phyloP scores from a whole-genome alignment of 64 coral and sea anemone species.

The Anthopleura sola region DNA sequence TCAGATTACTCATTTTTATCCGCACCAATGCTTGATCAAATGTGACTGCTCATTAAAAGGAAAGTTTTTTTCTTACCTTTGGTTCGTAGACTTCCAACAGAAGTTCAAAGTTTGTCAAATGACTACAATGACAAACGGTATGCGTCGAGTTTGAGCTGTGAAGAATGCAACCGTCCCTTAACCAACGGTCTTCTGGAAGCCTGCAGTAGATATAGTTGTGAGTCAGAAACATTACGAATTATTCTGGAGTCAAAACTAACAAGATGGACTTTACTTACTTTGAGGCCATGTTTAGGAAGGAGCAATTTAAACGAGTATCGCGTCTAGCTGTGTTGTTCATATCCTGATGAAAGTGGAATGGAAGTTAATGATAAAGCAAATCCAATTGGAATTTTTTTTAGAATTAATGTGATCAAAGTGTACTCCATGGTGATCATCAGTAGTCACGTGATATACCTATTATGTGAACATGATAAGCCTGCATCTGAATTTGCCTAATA shows the following conservation, averaged over 20 bases:
- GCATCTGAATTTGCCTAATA: too few relatives aligned
- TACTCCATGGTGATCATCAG: too few relatives aligned
- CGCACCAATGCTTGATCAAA: too few relatives aligned
- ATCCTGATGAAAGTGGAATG: conserved; percentile 23
- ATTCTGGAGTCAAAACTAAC: too few relatives aligned
- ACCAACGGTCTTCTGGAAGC: conserved; percentile 54
- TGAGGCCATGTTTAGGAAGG: conserved; percentile 70
- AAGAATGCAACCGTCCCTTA: conserved; percentile 52
- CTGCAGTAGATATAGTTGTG: neutral
- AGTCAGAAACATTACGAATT: neutral
- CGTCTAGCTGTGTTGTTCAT: conserved; percentile 32
- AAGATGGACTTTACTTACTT: conserved; percentile 26
- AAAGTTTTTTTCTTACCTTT: neutral
- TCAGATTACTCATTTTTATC: neutral
- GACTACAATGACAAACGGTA: conserved; percentile 79
- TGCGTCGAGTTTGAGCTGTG: conserved; percentile 53
- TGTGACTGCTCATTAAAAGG: too few relatives aligned
- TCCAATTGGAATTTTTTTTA: too few relatives aligned
- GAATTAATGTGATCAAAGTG: too few relatives aligned
- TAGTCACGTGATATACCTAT: too few relatives aligned
- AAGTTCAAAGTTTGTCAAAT: conserved; percentile 77
- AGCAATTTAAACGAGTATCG: conserved; percentile 28
- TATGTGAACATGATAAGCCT: too few relatives aligned
- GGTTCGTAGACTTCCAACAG: conserved; percentile 43
- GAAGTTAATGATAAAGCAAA: too few relatives aligned